These are phyloP conservation scores for Siniperca undulata DNA, from an alignment of 2,797 vertebrate species.

Conservation along the genomic window DNA sequence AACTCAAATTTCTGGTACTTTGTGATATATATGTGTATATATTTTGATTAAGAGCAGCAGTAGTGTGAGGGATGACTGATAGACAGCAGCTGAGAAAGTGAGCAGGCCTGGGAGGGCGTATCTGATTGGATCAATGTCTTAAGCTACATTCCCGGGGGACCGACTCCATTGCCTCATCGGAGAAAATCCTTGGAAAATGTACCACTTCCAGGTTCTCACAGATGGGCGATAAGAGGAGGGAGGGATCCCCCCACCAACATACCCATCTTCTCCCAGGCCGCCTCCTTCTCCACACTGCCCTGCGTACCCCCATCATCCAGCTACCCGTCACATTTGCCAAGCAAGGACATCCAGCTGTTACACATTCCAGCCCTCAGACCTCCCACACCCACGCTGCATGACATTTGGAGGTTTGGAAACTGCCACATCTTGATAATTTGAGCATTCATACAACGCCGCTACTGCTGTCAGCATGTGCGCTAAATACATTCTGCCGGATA, in stretches of 20 bases:
- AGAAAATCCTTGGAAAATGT: slow-evolving; percentile 67
- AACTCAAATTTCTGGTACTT: background rate
- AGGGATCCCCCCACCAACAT: slow-evolving; percentile 15
- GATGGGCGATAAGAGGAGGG: slow-evolving; percentile 38
- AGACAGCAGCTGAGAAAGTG: slow-evolving; percentile 64
- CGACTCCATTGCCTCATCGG: slow-evolving; percentile 61
- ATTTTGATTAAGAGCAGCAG: background rate
- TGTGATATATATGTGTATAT: background rate
- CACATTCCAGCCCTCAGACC: slow-evolving; percentile 77
- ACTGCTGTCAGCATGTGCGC: slow-evolving; percentile 1
- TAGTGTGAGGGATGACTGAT: slow-evolving; percentile 47
- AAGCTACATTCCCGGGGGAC: slow-evolving; percentile 47
- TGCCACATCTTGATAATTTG: slow-evolving; percentile 34
- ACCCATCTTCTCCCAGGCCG: slow-evolving; percentile 8
- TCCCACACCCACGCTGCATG: slow-evolving; percentile 71
- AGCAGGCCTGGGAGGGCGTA: slow-evolving; percentile 13
- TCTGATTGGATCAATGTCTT: slow-evolving; percentile 51
- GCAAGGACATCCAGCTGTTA: slow-evolving; percentile 75
- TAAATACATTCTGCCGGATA: background rate
- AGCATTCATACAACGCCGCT: slow-evolving; percentile 28
- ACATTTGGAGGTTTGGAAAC: slow-evolving; percentile 48
- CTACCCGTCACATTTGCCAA: slow-evolving; percentile 63
- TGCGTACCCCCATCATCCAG: slow-evolving; percentile 57
- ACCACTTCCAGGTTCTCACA: slow-evolving; percentile 77
- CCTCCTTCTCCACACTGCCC: slow-evolving; percentile 56